A percentile compares a stretch with the other conserved stretches of the same genome.
Conservation (phyloP, 2,113 vertebrate genomes). For the Pogonocichla stellata region DNA sequence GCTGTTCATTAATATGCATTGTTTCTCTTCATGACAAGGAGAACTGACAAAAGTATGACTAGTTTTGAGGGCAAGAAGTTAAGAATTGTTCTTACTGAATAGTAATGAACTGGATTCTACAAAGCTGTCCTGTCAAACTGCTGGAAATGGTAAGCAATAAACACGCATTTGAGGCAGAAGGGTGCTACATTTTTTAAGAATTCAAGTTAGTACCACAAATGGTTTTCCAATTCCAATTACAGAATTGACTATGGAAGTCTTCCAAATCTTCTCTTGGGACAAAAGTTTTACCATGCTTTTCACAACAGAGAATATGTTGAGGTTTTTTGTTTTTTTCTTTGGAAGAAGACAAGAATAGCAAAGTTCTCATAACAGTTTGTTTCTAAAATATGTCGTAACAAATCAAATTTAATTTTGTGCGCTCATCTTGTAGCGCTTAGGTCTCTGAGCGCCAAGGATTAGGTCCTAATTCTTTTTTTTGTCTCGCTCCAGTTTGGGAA, state of each 20-base stretch:
- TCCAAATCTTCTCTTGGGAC: not conserved
- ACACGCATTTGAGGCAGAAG: not conserved
- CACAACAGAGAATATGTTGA: not conserved
- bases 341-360: not conserved
- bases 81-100: not conserved
- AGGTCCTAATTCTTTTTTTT: not conserved
- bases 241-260: not conserved
- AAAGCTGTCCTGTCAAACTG: not conserved
- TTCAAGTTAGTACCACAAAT: not conserved
- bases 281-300: not conserved
- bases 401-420: not conserved
- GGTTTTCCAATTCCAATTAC: not conserved
- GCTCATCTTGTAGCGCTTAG: rapidly evolving
- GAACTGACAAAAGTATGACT: constrained; percentile 14
- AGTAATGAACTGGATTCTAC: not conserved
- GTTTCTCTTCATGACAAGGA: not conserved
- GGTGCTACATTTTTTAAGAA: not conserved
- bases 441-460: not conserved
- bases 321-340: not conserved
- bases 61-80: constrained; percentile 17
- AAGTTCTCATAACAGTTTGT: not conserved
- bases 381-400: not conserved
- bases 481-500: constrained; percentile 14
- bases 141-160: not conserved
- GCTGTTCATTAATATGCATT: not conserved